Base-by-base conservation (phyloP, 2,797 vertebrate genomes). In the Enteromius argenteus region DNA sequence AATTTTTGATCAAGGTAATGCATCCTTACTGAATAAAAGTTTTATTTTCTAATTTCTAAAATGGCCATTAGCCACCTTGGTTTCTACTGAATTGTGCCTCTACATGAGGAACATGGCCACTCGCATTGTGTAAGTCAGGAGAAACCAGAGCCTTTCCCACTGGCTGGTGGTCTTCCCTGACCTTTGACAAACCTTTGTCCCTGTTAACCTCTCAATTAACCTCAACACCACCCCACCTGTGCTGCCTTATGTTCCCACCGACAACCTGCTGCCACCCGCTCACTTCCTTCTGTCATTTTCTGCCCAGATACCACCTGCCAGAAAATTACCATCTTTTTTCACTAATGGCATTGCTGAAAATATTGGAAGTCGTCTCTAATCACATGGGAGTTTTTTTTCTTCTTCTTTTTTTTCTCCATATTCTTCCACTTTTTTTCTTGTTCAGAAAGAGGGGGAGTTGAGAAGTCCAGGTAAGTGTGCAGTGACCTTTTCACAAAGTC, bases 401-500 rank as follows among this genome's bases (percentile, higher is more conserved):
- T 85, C 75, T 76, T 79, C 44, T 14, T 89, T 87, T 46, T 58
- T 68, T 85, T 0, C 14, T 80, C 15, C 46, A 51, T 62, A 62
- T 78, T 85, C 71, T 82, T 62, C 19, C 51, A 82, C 44, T 60
- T 81, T 67, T 74, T 75, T 76, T 66, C 62, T 84, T 69, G 58
- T 81, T 66, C 69, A 53, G 85, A 64, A 44, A 79, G 64, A 27
- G 49, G 53, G 87, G 71, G 72, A 21, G 42, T 80, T 85, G 78
- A 89, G 90, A 92, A 91, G 89, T 94, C 89, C 91, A 94, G 94
- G 94, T 96, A 91, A 93, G 92, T 93, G 93, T 90, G 91, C 91
- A 84, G 32, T 95, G 95, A 96, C 95, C 95, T 96, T 95, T 96
- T 95, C 93, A 93, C 92, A 94, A 94, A 95, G 94, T 95, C 94